phyloP scores from a whole-genome alignment of 2,888 invertebrate species.

The Opisthograptis luteolata region DNA sequence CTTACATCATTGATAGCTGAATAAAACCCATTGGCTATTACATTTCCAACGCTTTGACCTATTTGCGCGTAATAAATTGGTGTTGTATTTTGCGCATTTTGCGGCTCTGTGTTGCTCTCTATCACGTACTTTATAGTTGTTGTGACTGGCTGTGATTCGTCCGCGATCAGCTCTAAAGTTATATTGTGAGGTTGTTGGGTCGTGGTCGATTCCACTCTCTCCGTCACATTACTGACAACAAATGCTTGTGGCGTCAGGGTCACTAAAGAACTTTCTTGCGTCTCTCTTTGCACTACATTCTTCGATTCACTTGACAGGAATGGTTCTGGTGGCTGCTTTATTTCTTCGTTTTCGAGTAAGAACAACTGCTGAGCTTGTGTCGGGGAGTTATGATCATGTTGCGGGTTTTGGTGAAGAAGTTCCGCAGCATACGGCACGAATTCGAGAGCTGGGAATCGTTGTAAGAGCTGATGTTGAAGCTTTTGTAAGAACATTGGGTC shows the following conservation, averaged over 20 bases:
- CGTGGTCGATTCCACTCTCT: constrained; percentile 54
- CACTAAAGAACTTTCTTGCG: constrained; percentile 62
- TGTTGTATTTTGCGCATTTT: constrained; percentile 49
- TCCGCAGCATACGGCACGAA: constrained; percentile 74
- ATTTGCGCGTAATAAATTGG: constrained; percentile 80
- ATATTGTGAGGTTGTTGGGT: constrained; percentile 52
- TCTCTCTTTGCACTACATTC: constrained; percentile 71
- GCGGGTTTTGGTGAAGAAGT: constrained; percentile 42
- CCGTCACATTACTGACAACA: constrained; percentile 53
- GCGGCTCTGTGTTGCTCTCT: constrained; percentile 57
- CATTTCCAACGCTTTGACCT: constrained; percentile 66
- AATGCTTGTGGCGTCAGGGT: constrained; percentile 62
- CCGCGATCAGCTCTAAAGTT: constrained; percentile 52
- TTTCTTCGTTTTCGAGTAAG: constrained; percentile 63
- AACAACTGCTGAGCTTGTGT: constrained; percentile 51
- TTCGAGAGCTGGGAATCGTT: constrained; percentile 70
- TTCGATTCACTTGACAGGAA: constrained; percentile 57
- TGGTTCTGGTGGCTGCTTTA: constrained; percentile 54
- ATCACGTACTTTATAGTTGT: constrained; percentile 63
- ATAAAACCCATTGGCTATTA: constrained; percentile 77
- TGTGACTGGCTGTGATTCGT: constrained; percentile 59
- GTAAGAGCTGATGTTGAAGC: constrained; percentile 67
- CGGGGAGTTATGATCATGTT: constrained; percentile 40
- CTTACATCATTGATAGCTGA: constrained; percentile 86
- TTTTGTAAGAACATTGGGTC: constrained; percentile 78